phyloP scores from a whole-genome alignment of 2,797 vertebrate species.

The Falco berigora region DNA sequence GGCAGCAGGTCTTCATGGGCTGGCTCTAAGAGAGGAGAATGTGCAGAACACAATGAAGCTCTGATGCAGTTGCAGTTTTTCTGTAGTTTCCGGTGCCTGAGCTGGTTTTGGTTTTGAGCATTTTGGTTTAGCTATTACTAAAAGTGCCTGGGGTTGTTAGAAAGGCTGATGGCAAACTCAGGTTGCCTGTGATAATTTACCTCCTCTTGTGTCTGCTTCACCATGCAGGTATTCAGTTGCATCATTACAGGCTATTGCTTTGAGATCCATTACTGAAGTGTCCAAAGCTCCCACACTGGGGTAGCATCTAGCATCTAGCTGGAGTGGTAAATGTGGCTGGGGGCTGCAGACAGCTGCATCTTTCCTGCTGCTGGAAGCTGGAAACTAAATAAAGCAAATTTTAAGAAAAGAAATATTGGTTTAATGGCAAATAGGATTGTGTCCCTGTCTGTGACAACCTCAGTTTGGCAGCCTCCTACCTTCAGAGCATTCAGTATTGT shows the following conservation, averaged over 20 bases:
- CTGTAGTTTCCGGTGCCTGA: not conserved
- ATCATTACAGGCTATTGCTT: not conserved
- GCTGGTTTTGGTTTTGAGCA: not conserved
- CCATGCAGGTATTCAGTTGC: not conserved
- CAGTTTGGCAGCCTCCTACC: not conserved
- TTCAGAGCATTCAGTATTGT: not conserved
- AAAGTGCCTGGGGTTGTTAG: not conserved
- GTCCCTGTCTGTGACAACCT: not conserved
- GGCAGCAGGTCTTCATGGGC: not conserved
- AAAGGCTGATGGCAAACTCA: not conserved
- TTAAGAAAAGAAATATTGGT: not conserved
- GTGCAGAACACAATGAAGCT: not conserved
- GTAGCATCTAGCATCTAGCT: not conserved
- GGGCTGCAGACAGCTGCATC: not conserved
- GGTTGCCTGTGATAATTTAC: not conserved
- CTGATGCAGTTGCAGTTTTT: not conserved
- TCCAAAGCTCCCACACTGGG: not conserved
- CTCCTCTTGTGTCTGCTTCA: not conserved
- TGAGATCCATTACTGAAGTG: not conserved
- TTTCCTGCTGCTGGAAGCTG: not conserved
- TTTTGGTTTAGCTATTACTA: not conserved
- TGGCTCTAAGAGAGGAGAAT: not conserved
- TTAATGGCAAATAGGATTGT: not conserved
- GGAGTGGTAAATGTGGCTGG: not conserved
- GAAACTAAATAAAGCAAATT: not conserved